Evolutionary conservation across 2,888 invertebrate genomes (phyloP), one percentile per base, ranked within the genome.

Genomic region (Drosophila multiciliata): DNA sequence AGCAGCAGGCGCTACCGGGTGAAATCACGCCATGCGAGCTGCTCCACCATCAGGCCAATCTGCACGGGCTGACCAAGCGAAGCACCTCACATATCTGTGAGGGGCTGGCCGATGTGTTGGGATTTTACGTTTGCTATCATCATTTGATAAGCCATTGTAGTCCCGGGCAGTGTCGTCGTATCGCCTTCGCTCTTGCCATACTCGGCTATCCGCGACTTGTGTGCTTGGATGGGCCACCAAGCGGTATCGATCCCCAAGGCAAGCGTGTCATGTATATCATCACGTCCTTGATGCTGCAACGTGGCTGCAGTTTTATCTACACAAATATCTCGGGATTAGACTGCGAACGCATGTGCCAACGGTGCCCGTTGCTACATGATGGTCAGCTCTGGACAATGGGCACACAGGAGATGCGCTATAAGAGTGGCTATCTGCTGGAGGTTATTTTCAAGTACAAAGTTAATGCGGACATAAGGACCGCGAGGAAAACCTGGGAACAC

Each of bases 301-400:
- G 71, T 0, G 90, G 89, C 20, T 53, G 55, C 29, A 67, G 80
- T 23, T 78, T 90, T 12, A 7, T 90, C 0, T 81, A 63, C 11
- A 73, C 85, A 1, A 83, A 75, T 11, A 92, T 96, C 96, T 93
- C 95, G 94, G 57, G 93, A 95, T 38, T 67, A 32, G 87, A 87
- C 29, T 57, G 69, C 45, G 85, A 89, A 53, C 59, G 75, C 0
- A 33, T 86, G 58, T 87, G 86, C 33, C 33, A 62, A 7, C 76
- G 82, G 0, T 52, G 62, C 0, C 79, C 76, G 0, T 29, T 83
- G 2, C 33, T 90, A 0, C 32, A 33, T 2, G 62, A 74, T 7
- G 89, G 90, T 0, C 57, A 70, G 8, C 48, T 86, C 5, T 78
- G 73, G 84, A 65, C 71, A 8, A 42, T 84, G 36, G 73, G 70